Base-by-base conservation (phyloP, 2,888 invertebrate species). In the Eretmocerus hayati region DNA sequence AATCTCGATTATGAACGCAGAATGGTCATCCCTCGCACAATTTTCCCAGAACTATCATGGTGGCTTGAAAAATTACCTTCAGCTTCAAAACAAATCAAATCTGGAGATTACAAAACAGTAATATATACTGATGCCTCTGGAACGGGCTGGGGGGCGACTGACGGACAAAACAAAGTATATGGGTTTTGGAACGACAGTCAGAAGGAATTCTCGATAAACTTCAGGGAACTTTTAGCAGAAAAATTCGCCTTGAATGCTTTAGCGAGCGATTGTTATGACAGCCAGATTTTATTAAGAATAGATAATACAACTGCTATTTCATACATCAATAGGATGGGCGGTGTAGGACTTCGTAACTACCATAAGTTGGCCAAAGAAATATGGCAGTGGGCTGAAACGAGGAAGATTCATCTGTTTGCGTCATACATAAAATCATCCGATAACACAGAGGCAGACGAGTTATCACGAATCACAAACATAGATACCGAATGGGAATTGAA, bases 301-400 rank as follows among this genome's bases (percentile, higher is more conserved):
- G 59, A 59, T 44, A 59, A 59, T 30, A 60, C 51, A 2, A 57
- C 58, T 2, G 56, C 59, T 2, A 45, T 60, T 2, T 36, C 57
- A 5, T 58, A 58, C 20, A 33, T 59, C 5, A 60, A 58, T 35
- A 52, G 43, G 8, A 59, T 58, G 55, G 55, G 57, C 3, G 55
- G 57, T 19, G 46, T 55, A 8, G 43, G 53, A 20, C 52, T 48
- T 32, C 44, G 44, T 2, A 38, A 46, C 6, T 35, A 59, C 8
- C 49, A 50, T 33, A 33, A 39, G n/a, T 15, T 38, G 5, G 38
- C 38, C 6, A 19, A 22, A 38, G 22, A 38, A 13, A 38, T 38
- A 19, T 38, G 38, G 38, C 41, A 54, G 19, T 59, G 53, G 55
- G 56, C 53, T n/a, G 54, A 58, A 35, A 5, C 5, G 8, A 55